Percentiles rank a stretch among this genome's conserved stretches.
Conservation (phyloP, 2,888 invertebrate genomes). For the Mongoloraphidia duomilia region DNA sequence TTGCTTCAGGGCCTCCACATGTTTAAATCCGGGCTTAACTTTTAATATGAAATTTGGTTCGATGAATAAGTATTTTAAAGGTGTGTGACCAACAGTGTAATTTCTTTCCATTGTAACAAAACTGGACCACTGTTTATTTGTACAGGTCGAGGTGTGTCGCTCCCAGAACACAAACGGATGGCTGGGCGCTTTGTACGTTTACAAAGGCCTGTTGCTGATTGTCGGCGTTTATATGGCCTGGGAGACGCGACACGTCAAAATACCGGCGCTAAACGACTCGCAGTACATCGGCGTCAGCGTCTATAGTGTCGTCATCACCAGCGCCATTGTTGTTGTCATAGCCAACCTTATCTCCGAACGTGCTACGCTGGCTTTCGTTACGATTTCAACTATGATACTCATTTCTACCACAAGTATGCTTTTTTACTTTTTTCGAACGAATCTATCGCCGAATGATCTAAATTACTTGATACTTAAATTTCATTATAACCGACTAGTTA, state of each 20-base stretch:
- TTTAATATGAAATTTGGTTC: too few species aligned
- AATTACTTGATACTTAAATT: too few species aligned
- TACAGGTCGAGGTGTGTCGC: slow-evolving; percentile 76
- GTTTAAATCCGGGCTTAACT: too few species aligned
- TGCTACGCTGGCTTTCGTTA: slow-evolving; percentile 64
- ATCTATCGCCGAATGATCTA: too few species aligned
- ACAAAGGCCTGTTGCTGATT: slow-evolving; percentile 75
- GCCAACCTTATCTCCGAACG: slow-evolving; percentile 78
- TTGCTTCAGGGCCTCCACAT: too few species aligned
- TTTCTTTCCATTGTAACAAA: too few species aligned
- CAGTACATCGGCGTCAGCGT: slow-evolving; percentile 89
- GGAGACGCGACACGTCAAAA: slow-evolving; percentile 87
- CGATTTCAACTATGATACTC: slow-evolving; percentile 69
- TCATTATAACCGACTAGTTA: too few species aligned
- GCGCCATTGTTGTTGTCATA: slow-evolving; percentile 71
- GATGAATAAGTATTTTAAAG: too few species aligned
- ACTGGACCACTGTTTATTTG: slow-evolving; percentile 17
- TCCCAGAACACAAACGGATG: slow-evolving; percentile 79
- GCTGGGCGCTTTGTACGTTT: slow-evolving; percentile 80
- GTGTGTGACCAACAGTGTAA: too few species aligned
- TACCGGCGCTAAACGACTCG: slow-evolving; percentile 82
- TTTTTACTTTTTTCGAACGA: too few species aligned
- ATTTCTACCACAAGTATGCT: slow-evolving; percentile 60
- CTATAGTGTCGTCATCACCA: slow-evolving; percentile 80
- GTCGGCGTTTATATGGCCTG: slow-evolving; percentile 93